Conservation (phyloP, 2,797 vertebrate species). For the Tenualosa ilisha region DNA sequence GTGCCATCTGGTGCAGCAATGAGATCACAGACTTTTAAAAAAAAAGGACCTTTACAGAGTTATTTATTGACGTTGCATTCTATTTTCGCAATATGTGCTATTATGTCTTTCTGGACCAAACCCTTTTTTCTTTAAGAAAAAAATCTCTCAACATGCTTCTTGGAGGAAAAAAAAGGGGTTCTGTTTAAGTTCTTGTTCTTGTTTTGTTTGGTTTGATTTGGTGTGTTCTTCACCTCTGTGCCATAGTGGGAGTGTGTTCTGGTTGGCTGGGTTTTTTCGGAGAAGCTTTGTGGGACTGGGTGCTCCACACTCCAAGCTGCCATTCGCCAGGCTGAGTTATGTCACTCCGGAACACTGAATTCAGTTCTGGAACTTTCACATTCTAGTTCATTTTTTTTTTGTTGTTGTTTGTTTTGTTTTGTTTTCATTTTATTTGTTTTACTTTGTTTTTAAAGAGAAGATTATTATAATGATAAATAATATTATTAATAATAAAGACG, state of each 20-base stretch:
- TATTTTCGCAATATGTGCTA: slow-evolving; percentile 48
- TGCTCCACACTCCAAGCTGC: slow-evolving; percentile 12
- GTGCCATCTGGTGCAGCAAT: slow-evolving; percentile 31
- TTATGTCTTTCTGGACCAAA: slow-evolving; percentile 45
- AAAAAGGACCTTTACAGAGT: slow-evolving; percentile 49
- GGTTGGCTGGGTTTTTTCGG: not conserved
- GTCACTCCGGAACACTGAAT: slow-evolving; percentile 1
- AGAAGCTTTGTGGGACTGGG: not conserved
- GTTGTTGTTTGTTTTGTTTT: slow-evolving; percentile 34
- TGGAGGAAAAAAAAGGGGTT: not conserved
- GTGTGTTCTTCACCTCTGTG: slow-evolving; percentile 28
- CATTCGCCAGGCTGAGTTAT: not conserved
- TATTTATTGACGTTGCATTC: slow-evolving; percentile 59
- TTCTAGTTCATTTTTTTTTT: slow-evolving; percentile 29
- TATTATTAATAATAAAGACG: slow-evolving; percentile 46
- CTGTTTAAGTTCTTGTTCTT: slow-evolving; percentile 1
- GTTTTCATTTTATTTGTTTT: slow-evolving; percentile 37
- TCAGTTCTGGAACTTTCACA: slow-evolving; percentile 16
- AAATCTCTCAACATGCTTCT: slow-evolving; percentile 35
- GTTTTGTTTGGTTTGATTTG: slow-evolving; percentile 18
- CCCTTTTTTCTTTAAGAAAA: not conserved
- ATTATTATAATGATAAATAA: slow-evolving; percentile 38
- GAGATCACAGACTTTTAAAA: slow-evolving; percentile 28
- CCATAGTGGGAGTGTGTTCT: slow-evolving; percentile 27
- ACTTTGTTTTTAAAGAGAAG: slow-evolving; percentile 44